Percentiles rank a stretch among this genome's conserved stretches.
Evolutionary conservation across 2,888 invertebrate species (phyloP).

Genomic region (Drosophila merina): DNA sequence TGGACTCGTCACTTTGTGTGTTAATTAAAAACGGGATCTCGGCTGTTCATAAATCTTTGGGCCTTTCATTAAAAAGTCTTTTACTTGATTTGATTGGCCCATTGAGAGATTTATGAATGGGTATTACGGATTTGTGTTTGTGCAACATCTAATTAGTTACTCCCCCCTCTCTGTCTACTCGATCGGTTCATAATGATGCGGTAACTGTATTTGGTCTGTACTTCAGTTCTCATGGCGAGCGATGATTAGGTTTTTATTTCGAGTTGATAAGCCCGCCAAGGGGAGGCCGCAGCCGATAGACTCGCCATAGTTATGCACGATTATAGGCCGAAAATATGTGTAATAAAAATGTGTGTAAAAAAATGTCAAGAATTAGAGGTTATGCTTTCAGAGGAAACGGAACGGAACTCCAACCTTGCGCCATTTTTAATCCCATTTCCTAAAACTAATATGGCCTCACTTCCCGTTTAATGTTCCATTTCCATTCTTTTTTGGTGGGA

Average conservation of each 20-base stretch:
- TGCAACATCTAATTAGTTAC: conserved; percentile 35
- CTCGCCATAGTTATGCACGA: neutral
- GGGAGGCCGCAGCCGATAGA: conserved; percentile 8
- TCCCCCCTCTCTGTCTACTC: neutral
- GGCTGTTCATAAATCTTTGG: conserved; percentile 50
- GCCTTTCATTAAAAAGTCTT: conserved; percentile 50
- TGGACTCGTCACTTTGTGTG: conserved; percentile 10
- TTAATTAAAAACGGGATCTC: conserved; percentile 49
- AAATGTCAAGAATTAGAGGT: neutral
- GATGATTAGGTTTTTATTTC: conserved; percentile 22
- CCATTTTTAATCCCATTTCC: neutral
- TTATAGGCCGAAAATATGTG: neutral
- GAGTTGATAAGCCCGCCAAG: conserved; percentile 22
- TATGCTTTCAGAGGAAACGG: neutral
- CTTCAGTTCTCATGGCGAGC: conserved; percentile 14
- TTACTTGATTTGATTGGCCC: conserved; percentile 43
- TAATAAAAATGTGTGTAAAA: neutral
- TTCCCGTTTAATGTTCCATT: neutral
- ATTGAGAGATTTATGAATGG: conserved; percentile 66
- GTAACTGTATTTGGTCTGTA: conserved; percentile 27
- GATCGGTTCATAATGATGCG: conserved; percentile 19
- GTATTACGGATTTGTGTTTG: conserved; percentile 22
- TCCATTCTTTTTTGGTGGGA: neutral
- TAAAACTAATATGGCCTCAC: neutral
- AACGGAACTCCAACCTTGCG: neutral